A percentile compares a stretch with the other conserved stretches of the same genome.
Evolutionary conservation across 2,113 vertebrate species (phyloP).

Genomic region (Sprattus sprattus): DNA sequence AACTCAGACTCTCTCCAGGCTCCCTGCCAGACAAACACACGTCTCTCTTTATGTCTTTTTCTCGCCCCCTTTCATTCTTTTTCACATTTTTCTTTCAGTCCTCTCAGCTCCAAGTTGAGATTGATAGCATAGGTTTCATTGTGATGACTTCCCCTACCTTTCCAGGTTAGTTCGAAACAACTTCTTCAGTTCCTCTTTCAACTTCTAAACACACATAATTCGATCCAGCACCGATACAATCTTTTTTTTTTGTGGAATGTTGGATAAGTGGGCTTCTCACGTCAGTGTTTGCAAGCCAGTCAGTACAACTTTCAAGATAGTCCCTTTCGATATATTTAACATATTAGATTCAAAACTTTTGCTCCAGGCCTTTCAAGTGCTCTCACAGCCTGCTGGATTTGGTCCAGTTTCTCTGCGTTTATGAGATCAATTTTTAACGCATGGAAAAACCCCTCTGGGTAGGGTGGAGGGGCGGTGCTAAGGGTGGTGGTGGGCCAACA

Average conservation of each 20-base stretch:
- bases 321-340: not conserved
- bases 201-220: not conserved
- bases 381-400: not conserved
- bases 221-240: not conserved
- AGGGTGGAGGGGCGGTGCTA: not conserved
- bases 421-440: conserved; percentile 16
- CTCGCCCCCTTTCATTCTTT: not conserved
- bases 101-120: not conserved
- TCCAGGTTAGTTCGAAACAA: not conserved
- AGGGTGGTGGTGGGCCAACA: not conserved
- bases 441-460: not conserved
- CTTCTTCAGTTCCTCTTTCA: not conserved
- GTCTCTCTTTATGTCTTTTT: not conserved
- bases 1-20: not conserved
- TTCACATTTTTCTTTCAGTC: not conserved
- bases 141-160: not conserved
- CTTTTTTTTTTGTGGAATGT: not conserved
- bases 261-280: not conserved
- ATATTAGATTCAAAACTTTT: not conserved
- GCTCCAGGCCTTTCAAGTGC: not conserved
- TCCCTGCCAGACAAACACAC: not conserved
- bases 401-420: not conserved
- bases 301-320: not conserved
- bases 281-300: not conserved
- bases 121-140: not conserved